Evolutionary conservation across 2,888 invertebrate species (phyloP), one percentile per base, ranked within the genome.

Genomic region (Rugalucina vietnamica): DNA sequence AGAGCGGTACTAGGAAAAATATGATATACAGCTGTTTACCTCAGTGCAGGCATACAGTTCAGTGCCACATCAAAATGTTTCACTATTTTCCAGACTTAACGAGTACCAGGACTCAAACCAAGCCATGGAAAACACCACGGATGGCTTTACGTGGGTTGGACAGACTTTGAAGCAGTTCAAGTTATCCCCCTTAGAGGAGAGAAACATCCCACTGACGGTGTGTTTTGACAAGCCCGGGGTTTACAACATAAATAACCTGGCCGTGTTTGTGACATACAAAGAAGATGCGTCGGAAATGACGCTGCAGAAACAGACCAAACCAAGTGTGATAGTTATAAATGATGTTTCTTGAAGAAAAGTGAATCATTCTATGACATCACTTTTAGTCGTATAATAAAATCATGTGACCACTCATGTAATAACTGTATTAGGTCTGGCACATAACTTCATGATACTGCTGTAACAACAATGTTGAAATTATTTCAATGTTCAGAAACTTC

Each of bases 151-250:
- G 14, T 95, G 95, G 95, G 91, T 93, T 1, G 91, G 93, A 12
- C 92, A 93, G 81, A 93, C 94, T 0, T 85, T 92, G 77, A 92
- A 91, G 65, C 90, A 92, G 76, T 81, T 93, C 50, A 85, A 85
- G 69, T 84, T 94, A 36, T 88, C 85, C 5, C 88, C 92, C 5
- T 89, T 91, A 65, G 90, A 91, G 78, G 90, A 90, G 43, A 80
- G 90, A 29, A 88, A 90, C 18, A 80, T 94, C 81, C 81, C 81
- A 21, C 88, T 95, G 74, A 89, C 90, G 21, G 94, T 93, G 21
- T 92, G 93, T 36, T 93, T 94, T 85, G 91, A 91, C 39, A 90
- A 90, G 37, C 93, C 94, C 4, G 95, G 95, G 5, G 93, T 94
- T 36, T 94, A 93, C 85, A 94, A 94, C 85, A 85, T 94, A 37